A percentile compares a stretch with the other conserved stretches of the same genome.
Conservation (phyloP, 1,140 invertebrate species). For the Euwallacea fornicatus region DNA sequence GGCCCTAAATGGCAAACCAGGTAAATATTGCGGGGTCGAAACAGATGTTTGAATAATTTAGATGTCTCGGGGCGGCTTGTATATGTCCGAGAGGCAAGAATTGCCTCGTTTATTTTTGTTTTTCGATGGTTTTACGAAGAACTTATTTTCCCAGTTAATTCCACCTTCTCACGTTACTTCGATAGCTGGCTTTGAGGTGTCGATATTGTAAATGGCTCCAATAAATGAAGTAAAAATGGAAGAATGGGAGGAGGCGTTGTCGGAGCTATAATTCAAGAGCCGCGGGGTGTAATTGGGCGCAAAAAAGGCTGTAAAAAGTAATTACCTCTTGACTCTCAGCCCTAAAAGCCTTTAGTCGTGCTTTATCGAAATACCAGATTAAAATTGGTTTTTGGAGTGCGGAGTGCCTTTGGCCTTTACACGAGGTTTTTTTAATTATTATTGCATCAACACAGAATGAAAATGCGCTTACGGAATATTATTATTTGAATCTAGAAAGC, state of each 20-base stretch:
- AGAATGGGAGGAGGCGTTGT: background rate
- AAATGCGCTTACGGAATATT: no score
- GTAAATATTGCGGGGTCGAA: slow-evolving; percentile 10
- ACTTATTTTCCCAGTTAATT: background rate
- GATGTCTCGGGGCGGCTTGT: slow-evolving; percentile 5
- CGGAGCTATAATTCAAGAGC: slow-evolving; percentile 12
- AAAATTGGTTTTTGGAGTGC: slow-evolving; percentile 12
- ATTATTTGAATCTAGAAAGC: no score
- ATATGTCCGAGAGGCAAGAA: background rate
- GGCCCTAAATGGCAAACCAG: slow-evolving; percentile 3
- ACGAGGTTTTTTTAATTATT: background rate
- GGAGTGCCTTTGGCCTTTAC: background rate
- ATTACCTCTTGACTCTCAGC: slow-evolving; percentile 24
- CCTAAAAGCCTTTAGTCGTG: slow-evolving; percentile 12
- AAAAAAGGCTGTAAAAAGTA: slow-evolving; percentile 27
- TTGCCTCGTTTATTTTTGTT: slow-evolving; percentile 2
- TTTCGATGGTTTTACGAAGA: background rate
- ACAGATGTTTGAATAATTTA: slow-evolving; percentile 22
- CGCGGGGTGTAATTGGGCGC: slow-evolving; percentile 22
- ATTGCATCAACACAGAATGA: no score
- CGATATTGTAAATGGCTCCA: slow-evolving; percentile 5
- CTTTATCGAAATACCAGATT: slow-evolving; percentile 16
- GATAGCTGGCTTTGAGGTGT: background rate
- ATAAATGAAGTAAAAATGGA: background rate
- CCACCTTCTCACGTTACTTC: background rate